A percentile compares a stretch with the other conserved stretches of the same genome.
Conservation (phyloP, 2,113 vertebrate genomes). For the Bos taurus region ARS-UCD2.0 NC_037352.1:39163501-39164000, state of each 20-base stretch:
- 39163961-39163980: neutral
- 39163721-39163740: neutral
- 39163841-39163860: neutral
- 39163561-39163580: neutral
- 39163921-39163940: neutral
- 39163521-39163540: neutral
- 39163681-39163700: neutral
- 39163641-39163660: neutral
- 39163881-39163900: neutral
- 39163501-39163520: neutral
- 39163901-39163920: neutral
- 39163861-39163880: neutral
- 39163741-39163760: neutral
- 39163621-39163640: neutral
- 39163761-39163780: too few relatives aligned
- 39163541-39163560: neutral
- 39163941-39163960: neutral
- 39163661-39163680: too few relatives aligned
- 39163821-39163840: neutral
- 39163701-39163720: neutral
- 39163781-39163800: neutral
- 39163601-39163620: neutral
- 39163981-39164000: rapidly evolving
- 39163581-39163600: neutral
- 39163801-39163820: neutral